Base-by-base conservation (phyloP, 2,113 vertebrate genomes). In the Elgaria multicarinata region DNA sequence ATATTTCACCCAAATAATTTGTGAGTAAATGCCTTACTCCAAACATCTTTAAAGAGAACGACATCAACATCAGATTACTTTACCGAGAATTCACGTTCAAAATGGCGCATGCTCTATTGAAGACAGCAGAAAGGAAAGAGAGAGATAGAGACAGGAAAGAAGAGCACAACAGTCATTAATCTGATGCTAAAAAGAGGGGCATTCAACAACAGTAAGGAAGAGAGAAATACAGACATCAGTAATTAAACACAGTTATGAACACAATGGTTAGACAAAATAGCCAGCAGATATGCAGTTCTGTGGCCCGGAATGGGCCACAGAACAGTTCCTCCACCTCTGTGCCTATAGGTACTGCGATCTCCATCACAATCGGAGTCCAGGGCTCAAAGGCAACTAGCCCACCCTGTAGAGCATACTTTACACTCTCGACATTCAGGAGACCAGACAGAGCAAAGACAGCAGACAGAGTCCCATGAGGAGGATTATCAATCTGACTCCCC, bases 101-200 rank as follows among this genome's bases (percentile, higher is more conserved):
- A 98, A 98, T 98, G 98, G 98, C 93, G 98, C 98, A 98, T 99
- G 98, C 98, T 99, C 99, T 99, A 99, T 97, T 97, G 98, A 97
- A 98, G 98, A 98, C 97, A 95, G 98, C 96, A 97, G 95, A 97
- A 95, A 94, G 97, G 95, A 97, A 95, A 96, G 91, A 97, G 33
- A 93, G 53, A 88, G 83, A 90, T 50, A 86, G 9, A 71, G 33
- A 33, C 39, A 67, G 67, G 28, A 91, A 92, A 88, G 96, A 89
- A 95, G 92, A 95, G 93, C 91, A 97, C 86, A 97, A 55, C 91
- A 89, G 88, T 98, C 95, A 97, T 96, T 97, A 96, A 96, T 92
- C 93, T 20, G 18, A 90, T 93, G 95, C 96, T 94, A 93, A 53
- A n/a, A 53, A 83, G 92, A 92, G 46, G 64, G 5, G 94, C 94